These are phyloP conservation scores for Upupa epops DNA, from an alignment of 2,113 vertebrate genomes.

Conservation along the genomic window DNA sequence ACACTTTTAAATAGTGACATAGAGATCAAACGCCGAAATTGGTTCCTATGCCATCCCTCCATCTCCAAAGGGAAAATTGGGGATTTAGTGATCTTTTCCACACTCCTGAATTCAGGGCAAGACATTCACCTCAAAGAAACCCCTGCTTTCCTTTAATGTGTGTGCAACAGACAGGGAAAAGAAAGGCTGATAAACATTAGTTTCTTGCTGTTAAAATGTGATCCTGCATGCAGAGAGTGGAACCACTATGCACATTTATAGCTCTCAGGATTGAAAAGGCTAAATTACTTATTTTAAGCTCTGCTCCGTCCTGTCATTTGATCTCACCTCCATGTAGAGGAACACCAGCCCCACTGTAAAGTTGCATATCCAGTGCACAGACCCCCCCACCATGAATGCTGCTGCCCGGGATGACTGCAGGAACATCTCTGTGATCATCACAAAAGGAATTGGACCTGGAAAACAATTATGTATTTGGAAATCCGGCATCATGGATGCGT, in stretches of 20 bases:
- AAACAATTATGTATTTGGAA: neutral
- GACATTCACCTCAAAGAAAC: neutral
- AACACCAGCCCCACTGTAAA: slow-evolving; percentile 90
- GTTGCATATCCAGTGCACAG: slow-evolving; percentile 92
- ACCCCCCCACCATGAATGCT: slow-evolving; percentile 92
- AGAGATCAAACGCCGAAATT: neutral
- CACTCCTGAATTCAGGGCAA: neutral
- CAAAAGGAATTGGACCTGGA: slow-evolving; percentile 86
- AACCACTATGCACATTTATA: rapidly evolving
- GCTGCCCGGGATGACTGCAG: slow-evolving; percentile 90
- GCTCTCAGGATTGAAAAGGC: neutral
- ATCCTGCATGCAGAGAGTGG: neutral
- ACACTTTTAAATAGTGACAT: neutral
- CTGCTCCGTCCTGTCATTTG: rapidly evolving
- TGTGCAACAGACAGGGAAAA: neutral
- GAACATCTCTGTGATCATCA: slow-evolving; percentile 93
- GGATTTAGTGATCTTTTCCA: neutral
- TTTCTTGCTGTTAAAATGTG: neutral
- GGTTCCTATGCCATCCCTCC: neutral
- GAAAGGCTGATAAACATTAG: neutral
- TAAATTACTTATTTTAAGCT: neutral
- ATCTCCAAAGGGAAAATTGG: neutral
- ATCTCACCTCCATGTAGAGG: slow-evolving; percentile 89
- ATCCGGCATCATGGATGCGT: too few species aligned
- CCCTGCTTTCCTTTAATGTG: neutral